A percentile compares a stretch with the other conserved stretches of the same genome.
These are phyloP conservation scores for Clostera curtula DNA, from an alignment of 2,888 invertebrate species.

Conservation along the genomic window DNA sequence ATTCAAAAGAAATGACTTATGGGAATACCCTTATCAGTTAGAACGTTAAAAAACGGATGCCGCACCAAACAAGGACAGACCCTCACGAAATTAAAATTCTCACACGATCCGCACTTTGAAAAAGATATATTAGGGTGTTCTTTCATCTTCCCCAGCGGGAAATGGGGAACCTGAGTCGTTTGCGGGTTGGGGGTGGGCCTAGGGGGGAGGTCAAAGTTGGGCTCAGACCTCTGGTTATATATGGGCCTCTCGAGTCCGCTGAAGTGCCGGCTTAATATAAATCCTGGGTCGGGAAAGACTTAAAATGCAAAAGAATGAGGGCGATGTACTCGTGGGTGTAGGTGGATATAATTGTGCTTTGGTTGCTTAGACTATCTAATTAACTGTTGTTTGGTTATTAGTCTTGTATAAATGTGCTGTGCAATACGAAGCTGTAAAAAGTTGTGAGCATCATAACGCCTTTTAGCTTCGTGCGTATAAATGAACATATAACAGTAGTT, in stretches of 20 bases:
- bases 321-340: conserved; percentile 18
- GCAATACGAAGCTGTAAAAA: too few species aligned
- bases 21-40: too few species aligned
- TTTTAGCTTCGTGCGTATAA: too few species aligned
- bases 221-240: conserved; percentile 64
- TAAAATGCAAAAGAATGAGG: conserved; percentile 61
- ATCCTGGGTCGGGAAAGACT: conserved; percentile 58
- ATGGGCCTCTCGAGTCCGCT: conserved; percentile 68
- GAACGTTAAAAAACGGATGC: too few species aligned
- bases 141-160: conserved; percentile 65
- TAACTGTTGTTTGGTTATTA: too few species aligned
- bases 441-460: too few species aligned
- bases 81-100: conserved; percentile 68
- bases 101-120: conserved; percentile 69
- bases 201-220: conserved; percentile 33
- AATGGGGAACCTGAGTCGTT: conserved; percentile 65
- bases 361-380: conserved; percentile 13
- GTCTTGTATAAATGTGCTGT: too few species aligned
- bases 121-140: conserved; percentile 70
- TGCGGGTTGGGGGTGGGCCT: conserved; percentile 39
- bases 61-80: conserved; percentile 14
- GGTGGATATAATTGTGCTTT: conserved; percentile 7
- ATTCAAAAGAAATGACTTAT: too few species aligned
- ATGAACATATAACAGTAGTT: too few species aligned
- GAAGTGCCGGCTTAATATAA: conserved; percentile 70